Evolutionary conservation across 2,113 vertebrate genomes (phyloP).

Genomic region (Microcebus griseorufus): DNA sequence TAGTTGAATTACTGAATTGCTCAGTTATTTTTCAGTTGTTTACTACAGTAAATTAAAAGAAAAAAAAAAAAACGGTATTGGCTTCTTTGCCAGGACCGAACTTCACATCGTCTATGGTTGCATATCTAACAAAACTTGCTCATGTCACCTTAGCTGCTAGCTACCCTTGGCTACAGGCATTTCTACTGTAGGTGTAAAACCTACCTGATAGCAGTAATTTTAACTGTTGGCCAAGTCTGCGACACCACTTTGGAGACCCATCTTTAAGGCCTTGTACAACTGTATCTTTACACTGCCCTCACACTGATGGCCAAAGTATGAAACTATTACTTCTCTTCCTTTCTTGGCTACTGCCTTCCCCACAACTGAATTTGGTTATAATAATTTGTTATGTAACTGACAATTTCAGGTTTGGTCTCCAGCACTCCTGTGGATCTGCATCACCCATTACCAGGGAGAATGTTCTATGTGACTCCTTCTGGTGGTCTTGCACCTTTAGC

Average conservation of each 20-base stretch:
- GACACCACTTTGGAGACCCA: background rate
- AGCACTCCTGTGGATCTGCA: background rate
- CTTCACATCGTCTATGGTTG: background rate
- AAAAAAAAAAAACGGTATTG: background rate
- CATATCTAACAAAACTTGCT: background rate
- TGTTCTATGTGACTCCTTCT: background rate
- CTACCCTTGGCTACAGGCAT: background rate
- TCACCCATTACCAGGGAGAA: background rate
- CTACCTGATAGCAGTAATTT: background rate
- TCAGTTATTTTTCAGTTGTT: conserved; percentile 53
- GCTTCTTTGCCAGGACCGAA: background rate
- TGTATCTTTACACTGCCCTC: background rate
- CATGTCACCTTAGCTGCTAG: background rate
- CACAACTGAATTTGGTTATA: background rate
- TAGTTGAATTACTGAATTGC: conserved; percentile 42
- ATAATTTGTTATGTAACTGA: background rate
- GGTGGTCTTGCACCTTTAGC: background rate
- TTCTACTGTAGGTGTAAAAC: background rate
- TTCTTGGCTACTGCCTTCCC: background rate
- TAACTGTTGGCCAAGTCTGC: background rate
- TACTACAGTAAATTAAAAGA: background rate
- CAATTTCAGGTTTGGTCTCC: background rate
- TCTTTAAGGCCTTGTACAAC: background rate
- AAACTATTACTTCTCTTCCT: background rate
- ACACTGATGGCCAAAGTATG: background rate